A percentile compares a stretch with the other conserved stretches of the same genome.
These are phyloP conservation scores for Schizopygopsis pylzovi DNA, from an alignment of 2,797 vertebrate species.

Conservation along the genomic window DNA sequence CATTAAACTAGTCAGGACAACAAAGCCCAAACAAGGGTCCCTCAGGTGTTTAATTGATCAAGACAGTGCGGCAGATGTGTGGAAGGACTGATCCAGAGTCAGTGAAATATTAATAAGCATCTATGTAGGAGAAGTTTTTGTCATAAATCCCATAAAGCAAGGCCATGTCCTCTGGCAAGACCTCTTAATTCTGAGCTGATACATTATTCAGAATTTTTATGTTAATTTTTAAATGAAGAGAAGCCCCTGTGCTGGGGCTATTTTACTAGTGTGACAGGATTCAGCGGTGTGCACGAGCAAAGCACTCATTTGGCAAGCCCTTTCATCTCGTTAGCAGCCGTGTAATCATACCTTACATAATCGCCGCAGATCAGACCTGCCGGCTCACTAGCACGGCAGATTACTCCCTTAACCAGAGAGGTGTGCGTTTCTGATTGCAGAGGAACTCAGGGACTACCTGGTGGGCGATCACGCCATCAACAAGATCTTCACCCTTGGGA, in stretches of 20 bases:
- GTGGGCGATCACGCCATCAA: conserved; percentile 91
- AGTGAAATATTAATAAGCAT: conserved; percentile 73
- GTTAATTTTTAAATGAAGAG: conserved; percentile 69
- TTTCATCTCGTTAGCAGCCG: conserved; percentile 63
- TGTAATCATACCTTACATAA: conserved; percentile 59
- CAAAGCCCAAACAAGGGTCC: conserved; percentile 30
- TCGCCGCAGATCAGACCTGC: conserved; percentile 53
- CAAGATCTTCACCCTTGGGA: conserved; percentile 95
- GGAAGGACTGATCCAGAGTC: conserved; percentile 63
- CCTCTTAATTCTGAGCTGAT: conserved; percentile 66
- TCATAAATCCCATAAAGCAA: conserved; percentile 71
- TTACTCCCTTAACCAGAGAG: conserved; percentile 48
- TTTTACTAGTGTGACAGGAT: conserved; percentile 65
- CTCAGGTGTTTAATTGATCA: conserved; percentile 70
- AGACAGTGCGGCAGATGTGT: conserved; percentile 73
- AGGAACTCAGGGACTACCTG: conserved; percentile 93
- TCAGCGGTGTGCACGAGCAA: conserved; percentile 54
- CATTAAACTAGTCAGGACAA: conserved; percentile 24
- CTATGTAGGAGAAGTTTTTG: conserved; percentile 64
- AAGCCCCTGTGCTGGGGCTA: conserved; percentile 42
- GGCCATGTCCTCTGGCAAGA: conserved; percentile 68
- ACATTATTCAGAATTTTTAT: conserved; percentile 71
- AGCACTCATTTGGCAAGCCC: conserved; percentile 49
- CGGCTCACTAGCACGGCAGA: conserved; percentile 28
- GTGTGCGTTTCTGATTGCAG: conserved; percentile 72